A percentile compares a stretch with the other conserved stretches of the same genome.
Evolutionary conservation across 2,113 vertebrate genomes (phyloP).

Genomic region (Cisticola juncidis): DNA sequence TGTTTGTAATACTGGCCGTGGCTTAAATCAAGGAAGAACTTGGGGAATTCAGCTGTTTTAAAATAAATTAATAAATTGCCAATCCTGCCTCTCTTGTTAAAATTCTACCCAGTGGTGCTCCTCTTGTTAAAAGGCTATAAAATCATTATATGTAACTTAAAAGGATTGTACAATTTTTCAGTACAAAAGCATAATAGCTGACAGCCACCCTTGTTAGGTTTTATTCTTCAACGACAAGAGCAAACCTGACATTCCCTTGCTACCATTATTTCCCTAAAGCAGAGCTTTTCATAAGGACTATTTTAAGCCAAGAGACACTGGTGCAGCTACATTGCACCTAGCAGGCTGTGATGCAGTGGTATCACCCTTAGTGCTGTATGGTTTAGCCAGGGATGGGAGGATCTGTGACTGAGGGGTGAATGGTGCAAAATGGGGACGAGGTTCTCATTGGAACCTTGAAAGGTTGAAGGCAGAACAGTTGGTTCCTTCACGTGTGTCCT

Average conservation of each 20-base stretch:
- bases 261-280: slow-evolving; percentile 24
- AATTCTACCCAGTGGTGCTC: slow-evolving; percentile 29
- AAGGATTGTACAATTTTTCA: slow-evolving; percentile 46
- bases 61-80: slow-evolving; percentile 55
- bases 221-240: neutral
- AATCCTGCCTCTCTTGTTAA: slow-evolving; percentile 42
- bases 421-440: accelerated
- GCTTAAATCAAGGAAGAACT: slow-evolving; percentile 65
- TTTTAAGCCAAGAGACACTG: slow-evolving; percentile 4
- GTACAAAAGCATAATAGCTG: slow-evolving; percentile 28
- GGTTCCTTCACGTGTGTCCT: neutral
- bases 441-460: neutral
- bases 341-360: neutral
- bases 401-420: neutral
- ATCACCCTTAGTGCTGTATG: neutral
- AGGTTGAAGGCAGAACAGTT: neutral
- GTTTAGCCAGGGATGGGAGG: neutral
- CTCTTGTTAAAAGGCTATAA: slow-evolving; percentile 63
- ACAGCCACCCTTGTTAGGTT: slow-evolving; percentile 54
- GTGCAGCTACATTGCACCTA: neutral
- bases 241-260: slow-evolving; percentile 54
- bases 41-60: slow-evolving; percentile 58
- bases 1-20: slow-evolving; percentile 28
- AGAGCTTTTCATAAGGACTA: slow-evolving; percentile 36
- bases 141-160: slow-evolving; percentile 65